Conservation (phyloP, 2,113 vertebrate genomes). For the Lagopus leucura region DNA sequence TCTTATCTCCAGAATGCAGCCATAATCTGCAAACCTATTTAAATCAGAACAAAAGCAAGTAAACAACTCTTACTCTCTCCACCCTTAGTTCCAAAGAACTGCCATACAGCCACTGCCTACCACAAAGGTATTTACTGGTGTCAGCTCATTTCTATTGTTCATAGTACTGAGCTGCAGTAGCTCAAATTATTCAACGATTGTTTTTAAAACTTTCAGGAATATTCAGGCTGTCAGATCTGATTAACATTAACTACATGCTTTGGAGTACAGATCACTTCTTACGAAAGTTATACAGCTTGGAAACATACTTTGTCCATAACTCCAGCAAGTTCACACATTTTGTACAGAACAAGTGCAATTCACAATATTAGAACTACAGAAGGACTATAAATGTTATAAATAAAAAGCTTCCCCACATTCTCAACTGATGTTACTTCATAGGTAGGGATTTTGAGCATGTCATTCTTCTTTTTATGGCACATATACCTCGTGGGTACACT, state of each 20-base stretch:
- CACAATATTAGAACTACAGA: not conserved
- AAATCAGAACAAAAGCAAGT: conserved; percentile 50
- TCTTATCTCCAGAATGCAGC: conserved; percentile 86
- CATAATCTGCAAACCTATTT: conserved; percentile 85
- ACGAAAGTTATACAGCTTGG: not conserved
- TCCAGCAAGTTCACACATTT: not conserved
- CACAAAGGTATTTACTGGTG: conserved; percentile 45
- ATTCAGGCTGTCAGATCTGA: conserved; percentile 53
- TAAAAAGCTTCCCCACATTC: not conserved
- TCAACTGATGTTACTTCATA: not conserved
- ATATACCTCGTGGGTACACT: not conserved
- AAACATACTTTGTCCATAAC: not conserved
- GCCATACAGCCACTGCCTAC: conserved; percentile 2
- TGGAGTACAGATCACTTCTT: not conserved
- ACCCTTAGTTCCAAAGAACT: conserved; percentile 20
- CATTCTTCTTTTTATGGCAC: not conserved
- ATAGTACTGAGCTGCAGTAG: conserved; percentile 9
- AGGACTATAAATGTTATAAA: not conserved
- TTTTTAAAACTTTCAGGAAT: conserved; percentile 52
- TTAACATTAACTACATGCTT: conserved; percentile 22
- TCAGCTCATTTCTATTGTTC: conserved; percentile 51
- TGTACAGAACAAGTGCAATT: not conserved
- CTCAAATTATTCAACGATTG: conserved; percentile 45
- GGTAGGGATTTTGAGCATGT: not conserved
- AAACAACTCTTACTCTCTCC: conserved; percentile 44